Percentiles rank a stretch among this genome's conserved stretches.
Conservation (phyloP, 2,113 vertebrate genomes). For the Chloropsis hardwickii region DNA sequence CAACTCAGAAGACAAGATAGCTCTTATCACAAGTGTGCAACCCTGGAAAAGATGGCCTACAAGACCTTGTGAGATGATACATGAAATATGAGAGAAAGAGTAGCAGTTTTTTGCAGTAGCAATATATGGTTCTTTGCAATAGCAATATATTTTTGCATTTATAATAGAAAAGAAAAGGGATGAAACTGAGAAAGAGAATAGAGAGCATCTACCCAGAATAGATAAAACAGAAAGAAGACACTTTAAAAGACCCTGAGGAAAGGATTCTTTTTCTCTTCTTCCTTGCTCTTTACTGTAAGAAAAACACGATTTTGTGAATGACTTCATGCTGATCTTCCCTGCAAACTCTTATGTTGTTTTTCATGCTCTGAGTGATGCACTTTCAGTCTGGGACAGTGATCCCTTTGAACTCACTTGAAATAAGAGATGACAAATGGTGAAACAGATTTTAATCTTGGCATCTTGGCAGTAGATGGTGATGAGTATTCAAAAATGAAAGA, state of each 20-base stretch:
- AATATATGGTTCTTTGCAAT: neutral
- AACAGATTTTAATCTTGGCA: conserved; percentile 45
- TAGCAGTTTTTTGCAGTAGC: neutral
- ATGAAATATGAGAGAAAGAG: neutral
- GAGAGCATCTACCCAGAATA: neutral
- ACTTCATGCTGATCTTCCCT: neutral
- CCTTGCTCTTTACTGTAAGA: neutral
- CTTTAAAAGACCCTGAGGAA: neutral
- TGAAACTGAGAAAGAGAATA: neutral
- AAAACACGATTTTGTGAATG: neutral
- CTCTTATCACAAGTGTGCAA: neutral
- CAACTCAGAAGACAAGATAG: neutral
- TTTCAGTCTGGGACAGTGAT: neutral
- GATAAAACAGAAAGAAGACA: neutral
- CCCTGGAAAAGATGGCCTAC: neutral
- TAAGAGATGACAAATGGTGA: conserved; percentile 17
- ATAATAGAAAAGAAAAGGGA: neutral
- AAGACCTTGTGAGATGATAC: neutral
- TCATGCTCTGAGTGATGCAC: neutral
- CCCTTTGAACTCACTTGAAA: neutral
- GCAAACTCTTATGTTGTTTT: neutral
- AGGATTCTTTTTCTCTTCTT: neutral
- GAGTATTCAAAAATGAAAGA: neutral
- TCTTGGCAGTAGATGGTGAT: conserved; percentile 4
- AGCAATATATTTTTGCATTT: neutral